phyloP scores from a whole-genome alignment of 2,797 vertebrate genomes.

The Paratrypauchen microcephalus region DNA sequence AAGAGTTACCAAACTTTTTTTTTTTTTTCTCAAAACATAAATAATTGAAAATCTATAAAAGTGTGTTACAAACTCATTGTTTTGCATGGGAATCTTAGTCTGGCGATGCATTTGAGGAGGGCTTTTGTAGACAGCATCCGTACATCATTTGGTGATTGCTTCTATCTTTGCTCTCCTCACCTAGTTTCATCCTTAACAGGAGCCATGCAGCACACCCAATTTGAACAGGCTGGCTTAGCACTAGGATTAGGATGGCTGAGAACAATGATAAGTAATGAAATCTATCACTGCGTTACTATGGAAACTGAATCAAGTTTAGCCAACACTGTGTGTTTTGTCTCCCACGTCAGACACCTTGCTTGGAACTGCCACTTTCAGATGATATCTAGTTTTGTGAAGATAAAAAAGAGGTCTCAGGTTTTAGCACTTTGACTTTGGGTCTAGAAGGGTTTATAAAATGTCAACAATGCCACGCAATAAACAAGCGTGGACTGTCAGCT shows the following conservation, averaged over 20 bases:
- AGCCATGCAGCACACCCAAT: conserved; percentile 34
- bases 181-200: conserved; percentile 23
- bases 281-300: conserved; percentile 40
- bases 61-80: conserved; percentile 31
- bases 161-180: conserved; percentile 17
- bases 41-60: conserved; percentile 69
- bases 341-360: conserved; percentile 11
- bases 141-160: conserved; percentile 45
- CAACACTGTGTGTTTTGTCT: conserved; percentile 16
- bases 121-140: conserved; percentile 34
- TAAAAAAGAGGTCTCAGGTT: conserved; percentile 28
- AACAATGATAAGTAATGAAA: conserved; percentile 45
- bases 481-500: conserved; percentile 28
- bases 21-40: conserved; percentile 1
- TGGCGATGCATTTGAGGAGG: conserved; percentile 40
- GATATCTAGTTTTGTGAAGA: conserved; percentile 19
- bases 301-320: conserved; percentile 23
- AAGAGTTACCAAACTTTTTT: background rate
- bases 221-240: conserved; percentile 39
- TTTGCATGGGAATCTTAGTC: conserved; percentile 11
- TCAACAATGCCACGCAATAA: conserved; percentile 34
- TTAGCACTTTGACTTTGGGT: conserved; percentile 29
- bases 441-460: conserved; percentile 37
- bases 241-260: conserved; percentile 48
- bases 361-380: conserved; percentile 25